Evolutionary conservation across 2,797 vertebrate genomes (phyloP), one percentile per base, ranked within the genome.

Genomic region (Pseudomugil tenellus): DNA sequence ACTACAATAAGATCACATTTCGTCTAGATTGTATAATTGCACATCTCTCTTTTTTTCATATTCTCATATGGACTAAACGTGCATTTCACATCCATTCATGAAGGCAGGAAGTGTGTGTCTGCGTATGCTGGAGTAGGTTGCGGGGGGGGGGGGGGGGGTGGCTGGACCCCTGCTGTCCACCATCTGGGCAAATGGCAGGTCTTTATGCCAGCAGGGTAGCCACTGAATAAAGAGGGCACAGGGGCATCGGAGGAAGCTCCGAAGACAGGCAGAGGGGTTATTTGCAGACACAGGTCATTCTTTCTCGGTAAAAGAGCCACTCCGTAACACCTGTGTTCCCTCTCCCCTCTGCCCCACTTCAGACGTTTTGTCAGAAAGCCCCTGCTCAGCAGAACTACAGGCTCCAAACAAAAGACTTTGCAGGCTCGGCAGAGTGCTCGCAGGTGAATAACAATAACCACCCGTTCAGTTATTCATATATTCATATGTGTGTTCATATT

Each of bases 401-500:
- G 81, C 83, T 87, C 83, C 79, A 84, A 83, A 92, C 85, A 85
- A 88, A 90, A 88, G 83, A 81, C 84, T 87, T 83, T 84, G 87
- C 79, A 79, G 83, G 63, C 83, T 89, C 72, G 82, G 86, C 84
- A 87, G 81, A 83, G 87, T 55, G 84, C 79, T 84, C 76, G 88
- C 86, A 87, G 91, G 86, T 91, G 92, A 92, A 92, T 92, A 91
- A 89, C 89, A 92, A 91, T 88, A 84, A 81, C 85, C 80, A 84
- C 87, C 88, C 83, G 53, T 88, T 93, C 87, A 89, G 82, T 70
- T 94, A 93, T 94, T 93, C 90, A 93, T 93, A 85, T 92, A 93
- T 94, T 94, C 93, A 91, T 91, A 87, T 90, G 89, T 90, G 89
- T 87, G 88, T 87, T 92, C 89, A 88, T 88, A 89, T 93, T 92